Base-by-base conservation (phyloP, 37 sponge, comb jelly and placozoan species). In the Crambe crambe region DNA sequence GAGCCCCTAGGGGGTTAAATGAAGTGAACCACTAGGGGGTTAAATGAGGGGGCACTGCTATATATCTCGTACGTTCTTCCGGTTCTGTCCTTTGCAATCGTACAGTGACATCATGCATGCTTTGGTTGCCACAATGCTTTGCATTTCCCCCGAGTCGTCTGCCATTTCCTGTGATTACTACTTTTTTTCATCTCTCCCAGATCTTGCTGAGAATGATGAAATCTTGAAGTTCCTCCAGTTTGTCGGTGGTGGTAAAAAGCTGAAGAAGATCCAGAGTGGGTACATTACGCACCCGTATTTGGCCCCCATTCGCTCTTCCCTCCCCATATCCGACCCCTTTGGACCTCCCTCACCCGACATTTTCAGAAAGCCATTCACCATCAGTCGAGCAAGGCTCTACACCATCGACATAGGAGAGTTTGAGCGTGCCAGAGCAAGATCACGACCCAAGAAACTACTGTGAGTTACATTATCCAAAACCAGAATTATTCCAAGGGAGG, bases 331-430 rank as follows among this genome's bases (percentile, higher is more conserved):
- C 26, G 42, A 41, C 20, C 42, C 39, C 37, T 44, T 56, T 3
- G 42, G 29, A 4, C 70, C 34, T 12, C 34, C 3, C 2, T 17
- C 35, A 2, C 66, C 71, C n/a, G 31, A 22, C 32, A 5, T 2
- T 2, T 2, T 9, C 35, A 65, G 5, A 34, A 31, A 12, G 12
- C 68, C 54, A 35, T 63, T 42, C 76, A 70, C 68, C n/a, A 37
- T 38, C 10, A 34, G 26, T 25, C 25, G 56, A 1, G 25, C 40
- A 3, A 22, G 66, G 27, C 29, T 43, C 10, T 41, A 41, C 38
- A 79, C 34, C 51, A 67, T 65, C 22, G 75, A 80, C 57, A 38
- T 68, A 37, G 80, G 80, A 20, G 42, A 79, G 57, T 84, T 84
- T 76, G 77, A 66, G 2, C 40, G 21, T 17, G 54, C 86, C 25